Evolutionary conservation across 2,113 vertebrate species (phyloP), one percentile per base, ranked within the genome.

Genomic region (Edolisoma coerulescens): DNA sequence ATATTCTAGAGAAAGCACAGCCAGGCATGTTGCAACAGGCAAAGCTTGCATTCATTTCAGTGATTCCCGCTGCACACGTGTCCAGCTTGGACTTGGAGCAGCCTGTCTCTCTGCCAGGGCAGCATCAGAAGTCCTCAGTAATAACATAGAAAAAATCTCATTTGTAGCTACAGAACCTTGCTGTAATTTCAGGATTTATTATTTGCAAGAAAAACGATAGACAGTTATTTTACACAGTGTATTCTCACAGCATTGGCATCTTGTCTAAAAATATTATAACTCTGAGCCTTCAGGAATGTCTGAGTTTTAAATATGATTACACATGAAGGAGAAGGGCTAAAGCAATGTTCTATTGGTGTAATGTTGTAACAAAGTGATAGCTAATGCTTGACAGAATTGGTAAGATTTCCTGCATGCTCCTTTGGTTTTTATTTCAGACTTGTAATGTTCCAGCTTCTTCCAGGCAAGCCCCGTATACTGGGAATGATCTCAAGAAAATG

Each of bases 51-150:
- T 1, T 41, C 27, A 11, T 71, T 84, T 69, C 47, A 47, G 45
- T 15, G 16, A 39, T 19, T 80, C 28, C 30, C 0, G 0, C 59
- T 37, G 15, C 54, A 11, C 11, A 3, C 0, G 0, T 41, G 19
- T 56, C 50, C 67, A 35, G 16, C 33, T 60, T 37, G 24, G 42
- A 52, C 7, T 47, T n/a, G 11, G 65, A 87, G 16, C 13, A 52
- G 7, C 30, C 56, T 84, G 41, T 39, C 26, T 77, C 69, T 73
- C 5, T 64, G 52, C 32, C 49, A 90, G 21, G n/a, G 19, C 32
- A 42, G 60, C 0, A 2, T 45, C 76, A 88, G n/a, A 84, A 65
- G 15, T 65, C 49, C 24, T 39, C 27, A 74, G 27, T 39, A 88
- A 37, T 24, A 53, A 35, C 24, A 33, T 14, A 20, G 24, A 26